Conservation (phyloP, 2,888 invertebrate genomes). For the Ichneumon xanthorius region DNA sequence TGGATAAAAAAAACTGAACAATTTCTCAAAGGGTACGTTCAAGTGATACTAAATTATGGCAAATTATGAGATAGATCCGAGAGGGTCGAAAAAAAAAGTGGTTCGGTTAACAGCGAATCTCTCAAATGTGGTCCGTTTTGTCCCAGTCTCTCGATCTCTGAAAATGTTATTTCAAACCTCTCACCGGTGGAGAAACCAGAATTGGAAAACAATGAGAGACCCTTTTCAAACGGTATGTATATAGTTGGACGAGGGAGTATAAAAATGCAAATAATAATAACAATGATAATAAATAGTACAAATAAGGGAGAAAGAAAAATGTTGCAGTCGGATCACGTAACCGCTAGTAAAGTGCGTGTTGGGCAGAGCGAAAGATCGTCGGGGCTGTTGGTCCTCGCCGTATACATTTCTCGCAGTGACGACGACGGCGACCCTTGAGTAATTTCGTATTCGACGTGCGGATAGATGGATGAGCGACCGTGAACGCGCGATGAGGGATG, state of each 20-base stretch:
- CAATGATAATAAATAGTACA: not conserved
- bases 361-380: not conserved
- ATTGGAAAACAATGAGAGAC: not conserved
- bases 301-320: not conserved
- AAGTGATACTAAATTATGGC: too few relatives aligned
- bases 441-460: slow-evolving; percentile 49
- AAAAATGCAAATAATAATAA: not conserved
- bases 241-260: not conserved
- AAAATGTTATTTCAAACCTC: not conserved
- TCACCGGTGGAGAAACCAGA: not conserved
- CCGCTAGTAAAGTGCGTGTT: not conserved
- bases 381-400: not conserved
- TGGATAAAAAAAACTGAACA: too few relatives aligned
- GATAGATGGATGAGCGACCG: slow-evolving; percentile 7
- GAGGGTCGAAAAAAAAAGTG: too few relatives aligned
- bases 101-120: too few relatives aligned
- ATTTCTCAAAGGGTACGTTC: too few relatives aligned
- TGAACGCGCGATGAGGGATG: slow-evolving; percentile 2
- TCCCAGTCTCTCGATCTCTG: not conserved
- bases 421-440: slow-evolving; percentile 2
- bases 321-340: not conserved
- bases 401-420: not conserved
- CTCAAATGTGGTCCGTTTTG: too few relatives aligned
- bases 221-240: not conserved
- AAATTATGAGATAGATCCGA: too few relatives aligned